A percentile compares a stretch with the other conserved stretches of the same genome.
phyloP scores from a whole-genome alignment of 2,888 invertebrate genomes.

The Mesorhabditis belari region DNA sequence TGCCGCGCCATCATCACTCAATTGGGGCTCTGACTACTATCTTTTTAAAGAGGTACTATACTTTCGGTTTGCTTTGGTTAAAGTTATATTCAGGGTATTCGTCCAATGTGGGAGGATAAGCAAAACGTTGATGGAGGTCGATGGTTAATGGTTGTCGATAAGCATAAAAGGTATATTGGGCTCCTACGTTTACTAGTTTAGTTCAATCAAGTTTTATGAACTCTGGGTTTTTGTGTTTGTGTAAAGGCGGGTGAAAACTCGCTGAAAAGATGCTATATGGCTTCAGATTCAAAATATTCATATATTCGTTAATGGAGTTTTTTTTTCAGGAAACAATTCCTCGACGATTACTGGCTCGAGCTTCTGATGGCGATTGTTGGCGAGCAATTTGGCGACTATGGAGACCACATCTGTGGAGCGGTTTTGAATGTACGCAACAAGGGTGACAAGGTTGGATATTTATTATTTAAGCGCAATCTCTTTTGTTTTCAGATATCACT shows the following conservation, averaged over 20 bases:
- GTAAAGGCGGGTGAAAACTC: no score
- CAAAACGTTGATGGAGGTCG: conserved; percentile 85
- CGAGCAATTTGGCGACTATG: conserved; percentile 74
- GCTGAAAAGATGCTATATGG: no score
- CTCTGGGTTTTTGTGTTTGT: no score
- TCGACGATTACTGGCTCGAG: conserved; percentile 52
- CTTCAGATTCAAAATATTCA: no score
- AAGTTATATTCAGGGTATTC: conserved; percentile 65
- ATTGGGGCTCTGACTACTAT: conserved; percentile 75
- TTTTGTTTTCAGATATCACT: conserved; percentile 64
- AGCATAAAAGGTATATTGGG: no score
- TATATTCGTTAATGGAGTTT: no score
- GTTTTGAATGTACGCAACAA: conserved; percentile 88
- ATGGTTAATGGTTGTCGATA: conserved; percentile 78
- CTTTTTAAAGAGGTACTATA: conserved; percentile 56
- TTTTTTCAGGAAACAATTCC: no score
- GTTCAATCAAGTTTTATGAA: no score
- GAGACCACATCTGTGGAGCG: conserved; percentile 90
- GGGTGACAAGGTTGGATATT: conserved; percentile 76
- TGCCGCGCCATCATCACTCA: conserved; percentile 67
- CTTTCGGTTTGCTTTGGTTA: no score
- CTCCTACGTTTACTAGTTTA: no score
- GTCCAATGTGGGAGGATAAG: conserved; percentile 92
- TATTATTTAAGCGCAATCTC: conserved; percentile 52
- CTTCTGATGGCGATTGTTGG: conserved; percentile 71